Percentiles rank a stretch among this genome's conserved stretches.
These are phyloP conservation scores for Procambarus virginalis DNA, from an alignment of 1,140 invertebrate species.

Conservation along the genomic window DNA sequence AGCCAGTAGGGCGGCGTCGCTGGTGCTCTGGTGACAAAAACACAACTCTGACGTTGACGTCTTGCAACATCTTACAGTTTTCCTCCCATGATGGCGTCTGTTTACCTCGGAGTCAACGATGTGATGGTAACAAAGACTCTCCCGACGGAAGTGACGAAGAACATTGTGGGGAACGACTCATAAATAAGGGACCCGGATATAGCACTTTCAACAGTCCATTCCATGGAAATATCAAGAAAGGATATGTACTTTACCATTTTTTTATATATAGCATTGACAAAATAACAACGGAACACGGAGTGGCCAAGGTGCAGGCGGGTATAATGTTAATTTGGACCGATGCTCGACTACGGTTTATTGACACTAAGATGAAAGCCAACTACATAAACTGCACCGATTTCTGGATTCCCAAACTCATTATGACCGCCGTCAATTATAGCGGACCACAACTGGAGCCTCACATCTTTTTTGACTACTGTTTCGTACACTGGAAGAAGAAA, in stretches of 20 bases:
- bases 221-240: neutral
- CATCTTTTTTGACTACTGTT: neutral
- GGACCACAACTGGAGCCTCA: neutral
- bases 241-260: neutral
- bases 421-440: neutral
- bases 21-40: neutral
- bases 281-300: slow-evolving; percentile 19
- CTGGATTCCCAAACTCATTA: neutral
- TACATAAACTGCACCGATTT: slow-evolving; percentile 9
- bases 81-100: neutral
- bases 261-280: neutral
- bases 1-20: neutral
- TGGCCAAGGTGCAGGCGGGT: neutral
- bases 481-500: neutral
- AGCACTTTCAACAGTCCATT: neutral
- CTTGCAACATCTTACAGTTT: slow-evolving; percentile 2
- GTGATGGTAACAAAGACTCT: neutral
- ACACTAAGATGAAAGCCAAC: neutral
- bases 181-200: slow-evolving; percentile 6
- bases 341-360: neutral
- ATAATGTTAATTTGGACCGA: neutral
- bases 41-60: neutral
- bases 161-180: neutral
- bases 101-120: neutral
- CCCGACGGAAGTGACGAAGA: slow-evolving; percentile 29